These are phyloP conservation scores for Platypus cylindrus DNA, from an alignment of 2,888 invertebrate genomes.

Conservation along the genomic window DNA sequence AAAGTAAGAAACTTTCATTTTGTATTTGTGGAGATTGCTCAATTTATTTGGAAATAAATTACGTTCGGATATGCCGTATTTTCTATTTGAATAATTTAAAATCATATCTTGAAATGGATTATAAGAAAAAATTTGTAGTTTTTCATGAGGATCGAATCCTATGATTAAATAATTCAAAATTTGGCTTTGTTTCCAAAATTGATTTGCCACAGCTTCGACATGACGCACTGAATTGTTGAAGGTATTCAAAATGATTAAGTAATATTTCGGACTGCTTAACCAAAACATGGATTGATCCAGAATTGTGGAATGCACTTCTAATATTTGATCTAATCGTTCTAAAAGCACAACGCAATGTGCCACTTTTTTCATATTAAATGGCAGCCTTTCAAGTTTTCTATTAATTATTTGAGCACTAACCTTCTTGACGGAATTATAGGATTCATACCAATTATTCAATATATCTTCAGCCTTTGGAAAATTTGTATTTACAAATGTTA, in stretches of 20 bases:
- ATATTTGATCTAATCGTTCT: background rate
- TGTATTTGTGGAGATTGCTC: slow-evolving; percentile 1
- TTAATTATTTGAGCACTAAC: background rate
- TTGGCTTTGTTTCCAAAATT: background rate
- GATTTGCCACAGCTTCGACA: background rate
- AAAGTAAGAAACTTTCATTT: slow-evolving; percentile 1
- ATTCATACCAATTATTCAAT: too few species aligned
- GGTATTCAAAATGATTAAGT: background rate
- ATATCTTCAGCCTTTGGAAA: background rate
- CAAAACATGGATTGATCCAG: background rate
- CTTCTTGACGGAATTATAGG: too few species aligned
- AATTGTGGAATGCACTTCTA: background rate
- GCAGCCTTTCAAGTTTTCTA: background rate
- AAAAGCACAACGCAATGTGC: background rate
- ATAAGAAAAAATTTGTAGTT: background rate
- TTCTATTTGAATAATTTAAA: too few species aligned
- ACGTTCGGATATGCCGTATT: background rate
- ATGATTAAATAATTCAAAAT: background rate
- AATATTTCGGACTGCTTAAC: background rate
- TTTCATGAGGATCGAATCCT: background rate
- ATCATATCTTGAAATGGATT: too few species aligned
- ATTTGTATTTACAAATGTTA: background rate
- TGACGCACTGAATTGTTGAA: background rate
- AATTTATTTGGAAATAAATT: slow-evolving; percentile 4
- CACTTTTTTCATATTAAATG: background rate